A percentile compares a stretch with the other conserved stretches of the same genome.
phyloP scores from a whole-genome alignment of 2,113 vertebrate genomes.

The Romanogobio albipinnatus region DNA sequence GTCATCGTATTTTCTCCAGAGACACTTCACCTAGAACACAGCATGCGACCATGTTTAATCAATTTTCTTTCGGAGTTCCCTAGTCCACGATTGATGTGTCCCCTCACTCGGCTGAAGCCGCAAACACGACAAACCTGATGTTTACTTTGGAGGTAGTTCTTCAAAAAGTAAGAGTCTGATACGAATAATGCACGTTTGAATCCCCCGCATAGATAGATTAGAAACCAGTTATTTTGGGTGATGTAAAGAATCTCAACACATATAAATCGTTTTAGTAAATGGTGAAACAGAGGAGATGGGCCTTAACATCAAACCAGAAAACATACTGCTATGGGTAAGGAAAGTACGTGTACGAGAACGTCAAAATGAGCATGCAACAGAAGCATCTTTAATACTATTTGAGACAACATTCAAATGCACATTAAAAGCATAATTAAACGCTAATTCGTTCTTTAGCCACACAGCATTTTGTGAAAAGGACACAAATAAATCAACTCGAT shows the following conservation, averaged over 20 bases:
- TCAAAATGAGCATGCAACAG: not conserved
- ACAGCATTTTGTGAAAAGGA: not conserved
- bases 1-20: not conserved
- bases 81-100: not conserved
- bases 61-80: not conserved
- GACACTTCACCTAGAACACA: not conserved
- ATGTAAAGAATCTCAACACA: not conserved
- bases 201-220: not conserved
- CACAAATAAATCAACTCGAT: not conserved
- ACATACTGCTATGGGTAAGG: not conserved
- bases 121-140: not conserved
- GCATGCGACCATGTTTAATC: not conserved
- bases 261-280: not conserved
- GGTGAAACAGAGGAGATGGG: not conserved
- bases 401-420: not conserved
- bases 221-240: not conserved
- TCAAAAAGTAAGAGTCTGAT: not conserved
- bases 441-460: not conserved
- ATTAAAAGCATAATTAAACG: not conserved
- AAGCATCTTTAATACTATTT: not conserved
- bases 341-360: not conserved
- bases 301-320: not conserved
- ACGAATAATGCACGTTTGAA: not conserved
- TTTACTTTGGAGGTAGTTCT: not conserved
- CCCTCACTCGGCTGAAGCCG: not conserved